phyloP scores from a whole-genome alignment of 2,888 invertebrate species.

The Heliconius cydno region DNA sequence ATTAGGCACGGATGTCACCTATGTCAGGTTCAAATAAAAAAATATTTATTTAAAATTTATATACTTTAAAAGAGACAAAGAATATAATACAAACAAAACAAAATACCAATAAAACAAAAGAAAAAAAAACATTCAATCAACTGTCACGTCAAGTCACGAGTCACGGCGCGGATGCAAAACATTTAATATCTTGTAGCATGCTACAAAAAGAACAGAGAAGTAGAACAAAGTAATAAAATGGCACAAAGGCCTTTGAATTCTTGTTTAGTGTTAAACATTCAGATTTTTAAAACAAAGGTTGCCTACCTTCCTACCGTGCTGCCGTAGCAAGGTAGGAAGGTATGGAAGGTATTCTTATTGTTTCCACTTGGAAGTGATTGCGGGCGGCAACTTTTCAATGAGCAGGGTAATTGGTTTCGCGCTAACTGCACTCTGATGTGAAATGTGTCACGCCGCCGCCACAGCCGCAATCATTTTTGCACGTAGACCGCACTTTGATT shows the following conservation, averaged over 20 bases:
- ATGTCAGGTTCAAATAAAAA: not conserved
- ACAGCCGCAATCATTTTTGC: constrained; percentile 38
- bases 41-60: not conserved
- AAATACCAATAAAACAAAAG: constrained; percentile 16
- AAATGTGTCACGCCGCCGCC: constrained; percentile 37
- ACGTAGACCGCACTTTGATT: constrained; percentile 38
- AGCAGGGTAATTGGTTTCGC: constrained; percentile 43
- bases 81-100: not conserved
- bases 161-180: constrained; percentile 18
- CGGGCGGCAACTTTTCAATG: constrained; percentile 45
- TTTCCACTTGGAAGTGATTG: constrained; percentile 38
- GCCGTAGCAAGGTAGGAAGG: not conserved
- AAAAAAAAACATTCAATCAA: constrained; percentile 15
- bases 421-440: constrained; percentile 42
- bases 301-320: not conserved
- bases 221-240: constrained; percentile 44
- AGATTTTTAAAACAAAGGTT: constrained; percentile 40
- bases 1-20: too few species aligned
- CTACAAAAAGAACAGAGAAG: constrained; percentile 37
- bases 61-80: not conserved
- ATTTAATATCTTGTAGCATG: constrained; percentile 41
- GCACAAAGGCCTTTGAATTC: constrained; percentile 46
- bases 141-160: constrained; percentile 2
- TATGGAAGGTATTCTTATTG: constrained; percentile 43
- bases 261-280: constrained; percentile 47